Evolutionary conservation across 2,888 invertebrate species (phyloP).

Genomic region (Caradrina clavipalpis): DNA sequence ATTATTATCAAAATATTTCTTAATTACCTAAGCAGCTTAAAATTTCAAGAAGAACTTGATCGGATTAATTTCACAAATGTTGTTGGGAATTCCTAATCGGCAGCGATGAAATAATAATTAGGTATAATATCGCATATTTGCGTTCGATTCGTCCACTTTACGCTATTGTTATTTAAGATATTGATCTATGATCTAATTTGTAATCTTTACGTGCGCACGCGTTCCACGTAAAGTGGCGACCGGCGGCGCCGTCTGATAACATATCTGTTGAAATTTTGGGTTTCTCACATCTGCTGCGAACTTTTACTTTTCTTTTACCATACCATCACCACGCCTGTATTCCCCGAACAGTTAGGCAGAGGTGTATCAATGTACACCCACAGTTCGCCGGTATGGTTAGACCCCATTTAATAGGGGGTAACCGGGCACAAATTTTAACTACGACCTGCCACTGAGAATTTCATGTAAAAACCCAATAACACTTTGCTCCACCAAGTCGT

Average conservation of each 20-base stretch:
- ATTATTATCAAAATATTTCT: neutral
- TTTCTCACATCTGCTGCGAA: slow-evolving; percentile 20
- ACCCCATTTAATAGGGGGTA: too few relatives aligned
- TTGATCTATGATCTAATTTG: slow-evolving; percentile 45
- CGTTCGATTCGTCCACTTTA: slow-evolving; percentile 36
- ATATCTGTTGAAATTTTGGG: slow-evolving; percentile 36
- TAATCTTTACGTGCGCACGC: slow-evolving; percentile 60
- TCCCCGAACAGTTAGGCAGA: too few relatives aligned
- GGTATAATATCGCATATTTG: slow-evolving; percentile 34
- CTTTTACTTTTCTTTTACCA: neutral
- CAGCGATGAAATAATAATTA: slow-evolving; percentile 23
- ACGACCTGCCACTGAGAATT: too few relatives aligned
- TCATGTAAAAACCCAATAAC: too few relatives aligned
- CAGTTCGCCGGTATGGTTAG: too few relatives aligned
- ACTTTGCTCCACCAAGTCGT: too few relatives aligned
- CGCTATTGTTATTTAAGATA: slow-evolving; percentile 48
- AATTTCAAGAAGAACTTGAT: slow-evolving; percentile 17
- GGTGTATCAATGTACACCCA: too few relatives aligned
- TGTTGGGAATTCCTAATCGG: slow-evolving; percentile 36
- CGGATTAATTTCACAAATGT: neutral
- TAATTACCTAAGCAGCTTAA: slow-evolving; percentile 22
- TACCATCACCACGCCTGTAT: too few relatives aligned
- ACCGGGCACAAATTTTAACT: too few relatives aligned
- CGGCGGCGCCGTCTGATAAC: slow-evolving; percentile 47
- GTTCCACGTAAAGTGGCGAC: slow-evolving; percentile 25